Evolutionary conservation across 2,797 vertebrate genomes (phyloP), one percentile per base, ranked within the genome.

Genomic region (Danio choprae): DNA sequence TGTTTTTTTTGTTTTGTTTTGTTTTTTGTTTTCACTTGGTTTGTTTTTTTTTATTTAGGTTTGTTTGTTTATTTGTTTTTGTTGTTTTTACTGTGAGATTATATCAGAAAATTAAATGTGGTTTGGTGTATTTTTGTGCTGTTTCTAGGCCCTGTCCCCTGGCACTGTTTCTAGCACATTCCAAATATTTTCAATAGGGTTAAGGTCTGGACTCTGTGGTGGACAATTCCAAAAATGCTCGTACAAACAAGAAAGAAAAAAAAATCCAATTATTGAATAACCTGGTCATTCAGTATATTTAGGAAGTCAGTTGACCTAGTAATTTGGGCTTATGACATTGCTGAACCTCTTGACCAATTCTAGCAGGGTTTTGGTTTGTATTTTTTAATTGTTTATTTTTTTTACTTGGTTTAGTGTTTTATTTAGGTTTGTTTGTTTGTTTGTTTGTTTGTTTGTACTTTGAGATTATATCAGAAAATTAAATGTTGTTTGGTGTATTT

Each of bases 121-220:
- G 18, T 40, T 40, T 69, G 29, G 9, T 53, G 22, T 40, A 29
- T 88, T 13, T 67, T 44, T 38, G 12, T 71, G 18, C 58, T 53
- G 6, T 63, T 15, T 67, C 41, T 88, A 99, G 97, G 94, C 95
- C 0, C 95, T 96, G 63, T 98, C 97, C 9, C 88, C 99, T 88
- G 97, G n/a, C n/a, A n/a, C 97, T 63, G 95, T 96, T 0, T 98
- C 96, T 29, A 3, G 29, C 29, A 29, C 29, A 29, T 29, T 29
- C 29, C 29, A 29, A 29, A 3, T 29, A 29, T 29, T 29, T 29
- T 29, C 29, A 29, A 29, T 29, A 29, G 29, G 29, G 1, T 29
- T 29, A 29, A 1, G 29, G 1, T 29, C 29, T 29, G 29, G 1
- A 29, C 29, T 29, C 29, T 29, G 29, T 29, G 29, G 29, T 29